A percentile compares a stretch with the other conserved stretches of the same genome.
Conservation (phyloP, 2,113 vertebrate species). For the Halcyon senegalensis region DNA sequence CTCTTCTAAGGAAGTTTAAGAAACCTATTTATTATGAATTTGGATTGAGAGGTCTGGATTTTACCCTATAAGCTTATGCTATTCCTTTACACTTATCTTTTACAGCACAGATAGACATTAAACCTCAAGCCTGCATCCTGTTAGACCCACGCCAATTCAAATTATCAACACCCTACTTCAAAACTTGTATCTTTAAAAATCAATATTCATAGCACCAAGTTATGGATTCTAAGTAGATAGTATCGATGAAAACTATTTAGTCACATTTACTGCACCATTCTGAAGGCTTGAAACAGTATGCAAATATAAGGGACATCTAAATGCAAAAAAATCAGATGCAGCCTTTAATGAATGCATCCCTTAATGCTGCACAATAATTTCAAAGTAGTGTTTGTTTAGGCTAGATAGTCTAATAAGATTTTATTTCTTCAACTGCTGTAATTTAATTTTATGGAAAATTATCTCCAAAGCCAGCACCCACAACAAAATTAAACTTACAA, state of each 20-base stretch:
- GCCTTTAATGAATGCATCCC: slow-evolving; percentile 8
- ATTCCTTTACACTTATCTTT: neutral
- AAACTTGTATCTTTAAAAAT: neutral
- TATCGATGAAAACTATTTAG: neutral
- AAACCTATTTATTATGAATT: neutral
- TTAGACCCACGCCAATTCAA: neutral
- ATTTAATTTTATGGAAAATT: slow-evolving; percentile 50
- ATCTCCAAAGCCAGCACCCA: neutral
- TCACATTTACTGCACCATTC: neutral
- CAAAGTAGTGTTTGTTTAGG: neutral
- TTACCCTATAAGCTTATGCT: accelerated
- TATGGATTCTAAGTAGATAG: neutral
- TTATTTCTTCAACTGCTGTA: slow-evolving; percentile 33
- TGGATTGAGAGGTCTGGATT: neutral
- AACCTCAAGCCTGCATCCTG: neutral
- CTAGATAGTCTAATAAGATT: neutral
- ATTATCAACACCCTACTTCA: neutral
- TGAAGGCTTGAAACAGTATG: neutral
- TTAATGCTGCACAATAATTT: slow-evolving; percentile 5
- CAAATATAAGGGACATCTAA: neutral
- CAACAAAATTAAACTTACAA: neutral
- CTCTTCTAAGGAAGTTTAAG: neutral
- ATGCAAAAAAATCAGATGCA: neutral
- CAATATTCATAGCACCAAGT: neutral
- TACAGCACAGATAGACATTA: neutral